Evolutionary conservation across 2,888 invertebrate genomes (phyloP).

Genomic region (Tetramorium bicarinatum): DNA sequence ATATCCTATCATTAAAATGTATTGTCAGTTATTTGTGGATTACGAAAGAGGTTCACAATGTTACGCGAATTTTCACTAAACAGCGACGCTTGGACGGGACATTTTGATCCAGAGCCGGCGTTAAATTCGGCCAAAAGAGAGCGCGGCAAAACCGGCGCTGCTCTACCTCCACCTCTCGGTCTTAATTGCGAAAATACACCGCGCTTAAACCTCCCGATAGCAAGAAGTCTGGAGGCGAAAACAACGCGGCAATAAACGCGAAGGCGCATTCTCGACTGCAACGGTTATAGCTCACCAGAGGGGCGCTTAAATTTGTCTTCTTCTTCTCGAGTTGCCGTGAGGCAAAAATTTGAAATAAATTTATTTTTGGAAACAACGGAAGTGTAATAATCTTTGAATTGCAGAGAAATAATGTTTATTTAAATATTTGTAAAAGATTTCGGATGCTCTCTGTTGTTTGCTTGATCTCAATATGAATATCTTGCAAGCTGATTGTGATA

Average conservation of each 20-base stretch:
- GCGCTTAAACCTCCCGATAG: constrained; percentile 47
- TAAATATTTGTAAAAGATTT: neutral
- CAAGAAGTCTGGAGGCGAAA: constrained; percentile 57
- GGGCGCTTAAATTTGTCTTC: constrained; percentile 62
- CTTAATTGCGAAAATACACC: constrained; percentile 63
- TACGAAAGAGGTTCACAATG: neutral
- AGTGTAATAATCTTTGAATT: neutral
- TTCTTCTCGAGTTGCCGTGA: constrained; percentile 41
- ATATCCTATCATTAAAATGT: neutral
- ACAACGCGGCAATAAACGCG: constrained; percentile 63
- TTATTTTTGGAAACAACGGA: constrained; percentile 13
- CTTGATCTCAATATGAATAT: neutral
- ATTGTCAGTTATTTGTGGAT: neutral
- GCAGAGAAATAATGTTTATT: no score
- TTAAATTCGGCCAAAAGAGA: constrained; percentile 51
- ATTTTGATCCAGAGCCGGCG: constrained; percentile 49
- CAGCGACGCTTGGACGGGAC: constrained; percentile 37
- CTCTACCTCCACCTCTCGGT: neutral
- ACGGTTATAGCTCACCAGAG: constrained; percentile 51
- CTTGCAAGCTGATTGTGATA: neutral
- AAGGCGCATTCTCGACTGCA: constrained; percentile 57
- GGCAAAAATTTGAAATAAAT: constrained; percentile 44
- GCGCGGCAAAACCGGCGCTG: constrained; percentile 36
- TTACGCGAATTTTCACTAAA: constrained; percentile 36
- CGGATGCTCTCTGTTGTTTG: neutral